Base-by-base conservation (phyloP, 2,888 invertebrate genomes). In the Linnaemya vulpina region DNA sequence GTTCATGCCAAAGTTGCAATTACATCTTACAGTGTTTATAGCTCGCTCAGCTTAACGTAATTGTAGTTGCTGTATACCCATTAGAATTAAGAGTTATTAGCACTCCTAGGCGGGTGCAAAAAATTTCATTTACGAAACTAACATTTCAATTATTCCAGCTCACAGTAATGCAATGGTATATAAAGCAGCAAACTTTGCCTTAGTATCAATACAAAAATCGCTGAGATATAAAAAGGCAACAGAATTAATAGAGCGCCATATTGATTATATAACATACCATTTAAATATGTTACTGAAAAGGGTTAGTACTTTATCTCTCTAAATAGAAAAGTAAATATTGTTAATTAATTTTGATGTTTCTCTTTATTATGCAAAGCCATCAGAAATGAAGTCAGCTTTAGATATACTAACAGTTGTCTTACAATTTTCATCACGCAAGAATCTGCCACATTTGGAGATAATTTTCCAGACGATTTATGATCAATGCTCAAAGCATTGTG, bases 251-350 rank as follows among this genome's bases (percentile, higher is more conserved):
- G 94, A 94, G 70, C 89, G 91, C 49, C 96, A 96, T 90, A 94
- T 95, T 0, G 96, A 96, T 91, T 97, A 96, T 90, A 94, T 96
- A 89, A 95, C 95, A 0, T 95, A 94, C 89, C 95, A 96, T 88
- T 93, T 97, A 78, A 95, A 95, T 38, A 91, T 94, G 0, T 93
- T 94, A 88, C 93, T 96, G 1, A 95, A 94, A 80, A 94, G 93
- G 92, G 93, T 94, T 89, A 83, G 81, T 65, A 11, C 4, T 8
- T 35, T 3, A 11, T 30, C 30, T 25, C 17, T 11, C n/a, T 3
- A 58, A n/a, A 9, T 58, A 38, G 0, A 15, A 55, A 55, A 55
- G 4, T 55, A 4, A 55, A 30, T n/a, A 30, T 1, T 30, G 0
- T 55, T 25, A 55, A 49, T 0, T 65, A 35, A 67, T 13, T 51